phyloP scores from a whole-genome alignment of 2,113 vertebrate species.

The Calypte anna region DNA sequence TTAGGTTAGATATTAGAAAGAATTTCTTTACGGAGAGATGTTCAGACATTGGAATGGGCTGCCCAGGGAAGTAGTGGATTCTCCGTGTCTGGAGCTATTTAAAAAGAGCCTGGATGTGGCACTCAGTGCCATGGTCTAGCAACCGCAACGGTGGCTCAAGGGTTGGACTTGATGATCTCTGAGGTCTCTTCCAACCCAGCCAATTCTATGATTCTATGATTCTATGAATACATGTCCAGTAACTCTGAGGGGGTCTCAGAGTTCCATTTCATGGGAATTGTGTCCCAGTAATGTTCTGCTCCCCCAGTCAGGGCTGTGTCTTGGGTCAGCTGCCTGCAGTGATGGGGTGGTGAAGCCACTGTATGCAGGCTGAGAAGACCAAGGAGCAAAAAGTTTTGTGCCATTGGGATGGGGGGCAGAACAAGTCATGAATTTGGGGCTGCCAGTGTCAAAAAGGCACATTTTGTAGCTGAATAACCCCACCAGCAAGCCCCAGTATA shows the following conservation, averaged over 20 bases:
- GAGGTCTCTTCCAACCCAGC: too few species aligned
- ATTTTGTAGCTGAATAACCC: background rate
- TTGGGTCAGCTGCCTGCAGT: fast-evolving
- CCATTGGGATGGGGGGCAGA: background rate
- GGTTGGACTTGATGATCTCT: too few species aligned
- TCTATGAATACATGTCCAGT: background rate
- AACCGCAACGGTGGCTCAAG: too few species aligned
- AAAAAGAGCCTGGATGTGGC: too few species aligned
- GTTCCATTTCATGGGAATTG: fast-evolving
- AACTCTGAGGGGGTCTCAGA: background rate
- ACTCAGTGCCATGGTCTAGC: too few species aligned
- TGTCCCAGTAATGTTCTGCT: background rate
- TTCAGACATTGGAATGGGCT: too few species aligned
- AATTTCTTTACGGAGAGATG: too few species aligned
- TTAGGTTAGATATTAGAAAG: too few species aligned
- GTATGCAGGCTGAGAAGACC: background rate
- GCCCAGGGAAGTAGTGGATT: too few species aligned
- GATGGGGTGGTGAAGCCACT: background rate
- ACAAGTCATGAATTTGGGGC: background rate
- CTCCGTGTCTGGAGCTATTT: too few species aligned
- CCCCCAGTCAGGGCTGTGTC: background rate
- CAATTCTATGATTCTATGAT: too few species aligned
- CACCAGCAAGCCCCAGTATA: background rate
- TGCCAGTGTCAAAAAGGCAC: background rate
- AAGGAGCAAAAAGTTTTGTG: background rate